phyloP scores from a whole-genome alignment of 1,140 invertebrate genomes.

The Cyphomyrmex costatus region DNA sequence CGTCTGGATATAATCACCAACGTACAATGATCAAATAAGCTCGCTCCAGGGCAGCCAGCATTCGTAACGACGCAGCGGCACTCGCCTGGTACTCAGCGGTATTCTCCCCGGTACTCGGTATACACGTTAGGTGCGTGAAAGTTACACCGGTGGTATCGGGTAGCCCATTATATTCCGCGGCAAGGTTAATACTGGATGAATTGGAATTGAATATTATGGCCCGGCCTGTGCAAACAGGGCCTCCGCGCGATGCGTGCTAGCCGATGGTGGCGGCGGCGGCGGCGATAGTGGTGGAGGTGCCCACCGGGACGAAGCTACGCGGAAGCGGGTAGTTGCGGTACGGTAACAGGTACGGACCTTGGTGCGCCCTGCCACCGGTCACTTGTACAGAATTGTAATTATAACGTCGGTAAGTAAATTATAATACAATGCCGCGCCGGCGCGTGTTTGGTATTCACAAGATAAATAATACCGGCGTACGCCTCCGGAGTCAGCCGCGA shows the following conservation, averaged over 20 bases:
- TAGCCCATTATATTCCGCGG: conserved; percentile 63
- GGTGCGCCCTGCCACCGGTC: conserved; percentile 71
- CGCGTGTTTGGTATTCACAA: conserved; percentile 86
- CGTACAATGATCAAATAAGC: conserved; percentile 67
- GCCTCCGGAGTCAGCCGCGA: conserved; percentile 55
- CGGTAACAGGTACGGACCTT: conserved; percentile 38
- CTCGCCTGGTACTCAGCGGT: conserved; percentile 2
- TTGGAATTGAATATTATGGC: conserved; percentile 86
- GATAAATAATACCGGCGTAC: conserved; percentile 81
- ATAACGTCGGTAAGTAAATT: conserved; percentile 87
- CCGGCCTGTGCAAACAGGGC: conserved; percentile 83
- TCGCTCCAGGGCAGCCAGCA: conserved; percentile 37
- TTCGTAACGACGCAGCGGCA: conserved; percentile 33
- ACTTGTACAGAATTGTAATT: conserved; percentile 85
- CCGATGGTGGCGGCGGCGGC: conserved; percentile 30
- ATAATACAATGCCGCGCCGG: conserved; percentile 84
- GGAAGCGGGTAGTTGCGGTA: conserved; percentile 60
- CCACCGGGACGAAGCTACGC: conserved; percentile 33
- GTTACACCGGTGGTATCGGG: conserved; percentile 58
- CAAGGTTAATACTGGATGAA: conserved; percentile 84
- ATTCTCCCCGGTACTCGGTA: conserved; percentile 38
- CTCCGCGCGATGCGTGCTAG: conserved; percentile 44
- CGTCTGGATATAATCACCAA: conserved; percentile 49
- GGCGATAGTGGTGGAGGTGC: conserved; percentile 31
- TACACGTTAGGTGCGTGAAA: conserved; percentile 58